phyloP scores from a whole-genome alignment of 2,113 vertebrate genomes.

The Pungitius pungitius region DNA sequence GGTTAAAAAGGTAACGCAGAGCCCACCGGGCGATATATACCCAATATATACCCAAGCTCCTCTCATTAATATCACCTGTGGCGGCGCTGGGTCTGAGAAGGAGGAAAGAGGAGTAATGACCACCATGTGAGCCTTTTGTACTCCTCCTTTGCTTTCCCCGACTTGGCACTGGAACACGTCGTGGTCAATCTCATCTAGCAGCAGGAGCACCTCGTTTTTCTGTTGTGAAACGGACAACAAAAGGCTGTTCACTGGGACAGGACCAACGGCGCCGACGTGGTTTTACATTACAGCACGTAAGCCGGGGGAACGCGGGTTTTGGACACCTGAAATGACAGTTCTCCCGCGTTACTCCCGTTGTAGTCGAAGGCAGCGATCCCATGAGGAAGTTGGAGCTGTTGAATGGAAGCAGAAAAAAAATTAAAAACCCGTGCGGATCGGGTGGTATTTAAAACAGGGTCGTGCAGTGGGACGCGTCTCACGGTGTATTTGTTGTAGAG shows the following conservation, averaged over 20 bases:
- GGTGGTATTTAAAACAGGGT: not conserved
- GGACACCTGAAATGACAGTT: conserved; percentile 88
- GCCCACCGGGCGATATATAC: not conserved
- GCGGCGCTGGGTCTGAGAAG: not conserved
- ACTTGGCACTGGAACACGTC: conserved; percentile 84
- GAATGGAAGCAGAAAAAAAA: conserved; percentile 19
- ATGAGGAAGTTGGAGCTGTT: conserved; percentile 86
- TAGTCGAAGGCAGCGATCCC: conserved; percentile 83
- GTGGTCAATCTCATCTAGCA: conserved; percentile 78
- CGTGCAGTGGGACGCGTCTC: conserved; percentile 46
- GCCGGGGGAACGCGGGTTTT: not conserved
- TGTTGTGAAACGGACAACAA: conserved; percentile 41
- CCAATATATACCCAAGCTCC: not conserved
- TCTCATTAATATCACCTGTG: conserved; percentile 59
- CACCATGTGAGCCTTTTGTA: conserved; percentile 80
- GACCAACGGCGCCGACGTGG: not conserved
- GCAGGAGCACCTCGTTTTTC: conserved; percentile 84
- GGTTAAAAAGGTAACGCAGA: not conserved
- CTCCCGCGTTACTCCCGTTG: conserved; percentile 76
- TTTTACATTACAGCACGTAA: not conserved
- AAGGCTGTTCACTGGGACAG: not conserved
- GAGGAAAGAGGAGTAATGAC: conserved; percentile 81
- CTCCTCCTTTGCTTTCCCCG: conserved; percentile 75
- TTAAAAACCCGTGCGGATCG: not conserved
- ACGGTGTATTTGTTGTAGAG: conserved; percentile 96